Percentiles rank a stretch among this genome's conserved stretches.
phyloP scores from a whole-genome alignment of 2,113 vertebrate genomes.

The Syngnathus typhle region DNA sequence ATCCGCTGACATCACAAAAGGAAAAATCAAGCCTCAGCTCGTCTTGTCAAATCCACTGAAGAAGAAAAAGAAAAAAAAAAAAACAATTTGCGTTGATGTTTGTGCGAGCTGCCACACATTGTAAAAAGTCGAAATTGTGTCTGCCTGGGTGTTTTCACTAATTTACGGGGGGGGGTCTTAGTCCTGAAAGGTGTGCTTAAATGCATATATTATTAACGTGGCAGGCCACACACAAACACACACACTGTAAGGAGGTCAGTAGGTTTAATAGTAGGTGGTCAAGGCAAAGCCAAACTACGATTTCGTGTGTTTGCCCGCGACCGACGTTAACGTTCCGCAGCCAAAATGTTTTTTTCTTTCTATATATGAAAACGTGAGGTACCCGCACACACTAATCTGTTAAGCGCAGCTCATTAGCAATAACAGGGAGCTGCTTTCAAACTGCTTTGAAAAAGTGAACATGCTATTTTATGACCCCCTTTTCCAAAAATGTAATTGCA shows the following conservation, averaged over 20 bases:
- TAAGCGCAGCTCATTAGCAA: slow-evolving; percentile 31
- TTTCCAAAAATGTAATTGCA: slow-evolving; percentile 18
- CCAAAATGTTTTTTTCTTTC: too few relatives aligned
- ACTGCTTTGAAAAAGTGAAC: slow-evolving; percentile 9
- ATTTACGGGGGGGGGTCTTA: not conserved
- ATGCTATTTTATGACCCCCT: slow-evolving; percentile 19
- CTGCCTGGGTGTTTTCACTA: slow-evolving; percentile 14
- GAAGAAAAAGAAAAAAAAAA: not conserved
- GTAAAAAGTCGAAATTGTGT: not conserved
- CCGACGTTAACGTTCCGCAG: too few relatives aligned
- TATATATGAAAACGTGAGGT: slow-evolving; percentile 4
- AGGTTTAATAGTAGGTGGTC: slow-evolving; percentile 48
- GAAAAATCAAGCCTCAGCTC: not conserved
- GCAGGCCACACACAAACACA: slow-evolving; percentile 34
- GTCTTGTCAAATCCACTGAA: not conserved
- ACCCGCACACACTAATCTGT: not conserved
- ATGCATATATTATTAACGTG: slow-evolving; percentile 54
- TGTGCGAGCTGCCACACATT: not conserved
- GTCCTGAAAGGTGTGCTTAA: slow-evolving; percentile 35
- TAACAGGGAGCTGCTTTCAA: not conserved
- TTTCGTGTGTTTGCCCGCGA: slow-evolving; percentile 14
- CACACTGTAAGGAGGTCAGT: slow-evolving; percentile 51
- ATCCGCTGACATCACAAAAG: not conserved
- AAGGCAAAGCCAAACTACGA: slow-evolving; percentile 31
- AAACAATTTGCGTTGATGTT: not conserved